phyloP scores from a whole-genome alignment of 2,113 vertebrate species.

The Elephantulus edwardii region DNA sequence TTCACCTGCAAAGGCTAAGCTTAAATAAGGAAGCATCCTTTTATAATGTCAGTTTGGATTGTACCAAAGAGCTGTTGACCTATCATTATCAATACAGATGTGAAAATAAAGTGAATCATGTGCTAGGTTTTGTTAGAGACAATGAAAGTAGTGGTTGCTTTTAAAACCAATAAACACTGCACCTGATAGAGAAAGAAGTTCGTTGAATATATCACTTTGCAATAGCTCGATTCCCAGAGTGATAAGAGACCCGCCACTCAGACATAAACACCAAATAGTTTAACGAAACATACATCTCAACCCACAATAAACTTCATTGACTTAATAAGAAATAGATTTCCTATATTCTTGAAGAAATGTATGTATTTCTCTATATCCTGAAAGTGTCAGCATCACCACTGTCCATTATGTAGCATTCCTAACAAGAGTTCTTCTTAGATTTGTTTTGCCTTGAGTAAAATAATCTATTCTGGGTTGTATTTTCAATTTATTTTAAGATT shows the following conservation, averaged over 20 bases:
- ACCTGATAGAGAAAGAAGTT: conserved; percentile 65
- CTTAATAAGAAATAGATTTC: conserved; percentile 50
- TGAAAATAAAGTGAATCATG: conserved; percentile 55
- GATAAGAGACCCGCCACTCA: conserved; percentile 56
- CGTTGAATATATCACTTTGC: conserved; percentile 59
- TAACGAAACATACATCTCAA: conserved; percentile 35
- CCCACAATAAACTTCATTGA: neutral
- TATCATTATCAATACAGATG: conserved; percentile 69
- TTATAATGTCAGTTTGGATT: conserved; percentile 63
- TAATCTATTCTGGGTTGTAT: neutral
- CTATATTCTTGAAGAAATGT: conserved; percentile 25
- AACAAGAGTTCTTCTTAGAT: conserved; percentile 7
- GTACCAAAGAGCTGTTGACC: conserved; percentile 44
- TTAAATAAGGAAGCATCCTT: conserved; percentile 62
- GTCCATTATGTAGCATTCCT: conserved; percentile 22
- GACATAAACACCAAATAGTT: conserved; percentile 63
- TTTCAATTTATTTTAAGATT: conserved; percentile 68
- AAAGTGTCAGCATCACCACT: neutral
- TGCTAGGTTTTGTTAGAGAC: conserved; percentile 63
- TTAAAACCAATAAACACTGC: conserved; percentile 67
- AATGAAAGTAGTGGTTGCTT: conserved; percentile 70
- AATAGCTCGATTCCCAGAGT: conserved; percentile 52
- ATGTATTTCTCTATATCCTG: neutral
- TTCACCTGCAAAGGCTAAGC: conserved; percentile 68
- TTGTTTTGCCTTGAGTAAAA: conserved; percentile 64